Evolutionary conservation across 2,113 vertebrate species (phyloP).

Genomic region (Cryptotis parvus): DNA sequence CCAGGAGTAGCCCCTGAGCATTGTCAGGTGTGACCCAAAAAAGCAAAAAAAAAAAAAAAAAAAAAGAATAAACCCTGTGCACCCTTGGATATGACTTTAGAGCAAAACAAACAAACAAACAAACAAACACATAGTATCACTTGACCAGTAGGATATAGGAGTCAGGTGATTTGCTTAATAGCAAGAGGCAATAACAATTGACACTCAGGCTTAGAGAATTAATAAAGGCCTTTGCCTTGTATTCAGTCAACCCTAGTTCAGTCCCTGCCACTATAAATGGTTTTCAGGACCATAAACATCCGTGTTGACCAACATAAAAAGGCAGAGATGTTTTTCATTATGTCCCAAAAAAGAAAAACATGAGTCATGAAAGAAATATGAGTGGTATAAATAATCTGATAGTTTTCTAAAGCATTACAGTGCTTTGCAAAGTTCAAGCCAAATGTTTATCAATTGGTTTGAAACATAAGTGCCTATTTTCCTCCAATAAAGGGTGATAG

Average conservation of each 20-base stretch:
- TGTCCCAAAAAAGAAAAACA: slow-evolving; percentile 28
- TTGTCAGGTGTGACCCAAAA: too few relatives aligned
- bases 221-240: too few relatives aligned
- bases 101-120: too few relatives aligned
- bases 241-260: too few relatives aligned
- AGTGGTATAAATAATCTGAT: neutral
- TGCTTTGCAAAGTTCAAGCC: slow-evolving; percentile 2
- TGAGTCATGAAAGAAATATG: neutral
- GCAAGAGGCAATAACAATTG: neutral
- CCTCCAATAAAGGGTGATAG: neutral
- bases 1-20: too few relatives aligned
- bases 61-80: too few relatives aligned
- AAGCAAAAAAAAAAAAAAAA: too few relatives aligned
- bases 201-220: too few relatives aligned
- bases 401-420: neutral
- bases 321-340: neutral
- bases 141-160: neutral
- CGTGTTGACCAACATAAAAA: neutral
- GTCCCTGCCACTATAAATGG: too few relatives aligned
- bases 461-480: neutral
- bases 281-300: slow-evolving; percentile 52
- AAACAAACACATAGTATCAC: neutral
- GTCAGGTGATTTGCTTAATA: neutral
- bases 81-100: too few relatives aligned
- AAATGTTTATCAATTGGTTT: slow-evolving; percentile 49